phyloP scores from a whole-genome alignment of 2,888 invertebrate species.

The Drosophila robusta region DNA sequence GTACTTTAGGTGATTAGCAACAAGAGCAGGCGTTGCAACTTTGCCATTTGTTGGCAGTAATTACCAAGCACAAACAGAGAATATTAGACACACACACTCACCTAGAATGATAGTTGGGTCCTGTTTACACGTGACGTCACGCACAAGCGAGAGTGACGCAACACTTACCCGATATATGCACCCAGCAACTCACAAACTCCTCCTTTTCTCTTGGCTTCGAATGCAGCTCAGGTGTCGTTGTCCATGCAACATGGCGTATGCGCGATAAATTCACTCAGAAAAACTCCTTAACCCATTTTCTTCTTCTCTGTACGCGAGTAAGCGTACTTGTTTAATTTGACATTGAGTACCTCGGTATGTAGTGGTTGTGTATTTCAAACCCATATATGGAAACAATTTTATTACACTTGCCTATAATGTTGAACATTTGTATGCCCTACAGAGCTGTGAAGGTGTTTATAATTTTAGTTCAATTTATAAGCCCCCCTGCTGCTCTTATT shows the following conservation, averaged over 20 bases:
- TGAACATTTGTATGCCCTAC: no score
- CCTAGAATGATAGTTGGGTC: conserved; percentile 2
- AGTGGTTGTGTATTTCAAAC: not conserved
- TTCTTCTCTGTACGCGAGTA: not conserved
- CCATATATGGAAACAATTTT: not conserved
- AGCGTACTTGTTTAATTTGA: conserved; percentile 66
- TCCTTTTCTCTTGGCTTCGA: not conserved
- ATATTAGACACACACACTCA: conserved; percentile 7
- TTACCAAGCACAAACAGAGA: conserved; percentile 55
- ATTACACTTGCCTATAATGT: not conserved
- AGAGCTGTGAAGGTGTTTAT: not conserved
- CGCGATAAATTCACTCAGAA: conserved; percentile 51
- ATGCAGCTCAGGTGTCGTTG: conserved; percentile 64
- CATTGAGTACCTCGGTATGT: no score
- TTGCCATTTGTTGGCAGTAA: conserved; percentile 73
- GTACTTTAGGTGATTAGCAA: conserved; percentile 67
- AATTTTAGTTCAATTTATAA: no score
- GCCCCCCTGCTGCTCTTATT: no score
- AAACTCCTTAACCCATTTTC: not conserved
- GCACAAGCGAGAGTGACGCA: conserved; percentile 70
- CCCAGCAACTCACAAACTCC: conserved; percentile 53
- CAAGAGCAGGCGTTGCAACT: conserved; percentile 36
- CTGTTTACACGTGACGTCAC: conserved; percentile 69
- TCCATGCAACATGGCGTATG: conserved; percentile 64
- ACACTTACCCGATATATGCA: conserved; percentile 76